phyloP scores from a whole-genome alignment of 2,797 vertebrate genomes.

The Gobionotothen gibberifrons region DNA sequence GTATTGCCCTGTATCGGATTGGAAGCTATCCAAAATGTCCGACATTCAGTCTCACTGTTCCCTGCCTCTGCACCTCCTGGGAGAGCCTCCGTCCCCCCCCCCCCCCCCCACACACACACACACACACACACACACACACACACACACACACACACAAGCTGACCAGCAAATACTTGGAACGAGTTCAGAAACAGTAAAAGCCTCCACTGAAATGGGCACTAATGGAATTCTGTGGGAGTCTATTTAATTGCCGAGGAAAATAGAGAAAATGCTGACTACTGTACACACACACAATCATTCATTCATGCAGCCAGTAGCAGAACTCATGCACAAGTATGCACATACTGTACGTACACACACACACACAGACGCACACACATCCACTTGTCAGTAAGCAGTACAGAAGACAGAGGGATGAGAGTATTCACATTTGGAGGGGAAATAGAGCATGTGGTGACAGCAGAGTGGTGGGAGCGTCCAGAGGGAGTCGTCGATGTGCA shows the following conservation, averaged over 20 bases:
- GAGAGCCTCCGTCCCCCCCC: constrained; percentile 10
- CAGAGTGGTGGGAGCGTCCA: constrained; percentile 60
- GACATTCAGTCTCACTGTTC: constrained; percentile 45
- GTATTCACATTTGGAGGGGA: constrained; percentile 71
- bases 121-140: not conserved
- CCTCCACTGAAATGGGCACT: constrained; percentile 38
- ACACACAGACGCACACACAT: constrained; percentile 23
- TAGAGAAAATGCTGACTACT: constrained; percentile 11
- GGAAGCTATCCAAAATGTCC: constrained; percentile 65
- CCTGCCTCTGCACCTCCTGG: constrained; percentile 27
- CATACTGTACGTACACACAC: constrained; percentile 2
- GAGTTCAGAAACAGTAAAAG: constrained; percentile 38
- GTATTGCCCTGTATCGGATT: constrained; percentile 56
- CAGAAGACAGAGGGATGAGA: constrained; percentile 55
- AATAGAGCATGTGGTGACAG: constrained; percentile 74
- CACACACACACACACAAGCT: constrained; percentile 5
- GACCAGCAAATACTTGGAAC: constrained; percentile 26
- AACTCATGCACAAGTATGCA: not conserved
- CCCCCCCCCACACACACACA: not conserved
- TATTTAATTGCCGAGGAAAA: constrained; percentile 45
- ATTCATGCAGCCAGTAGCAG: constrained; percentile 23
- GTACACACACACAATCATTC: constrained; percentile 16
- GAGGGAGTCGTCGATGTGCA: constrained; percentile 68
- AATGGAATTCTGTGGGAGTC: constrained; percentile 36
- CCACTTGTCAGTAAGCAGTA: constrained; percentile 47